Evolutionary conservation across 2,113 vertebrate species (phyloP).

Genomic region (Campylomormyrus numenius): DNA sequence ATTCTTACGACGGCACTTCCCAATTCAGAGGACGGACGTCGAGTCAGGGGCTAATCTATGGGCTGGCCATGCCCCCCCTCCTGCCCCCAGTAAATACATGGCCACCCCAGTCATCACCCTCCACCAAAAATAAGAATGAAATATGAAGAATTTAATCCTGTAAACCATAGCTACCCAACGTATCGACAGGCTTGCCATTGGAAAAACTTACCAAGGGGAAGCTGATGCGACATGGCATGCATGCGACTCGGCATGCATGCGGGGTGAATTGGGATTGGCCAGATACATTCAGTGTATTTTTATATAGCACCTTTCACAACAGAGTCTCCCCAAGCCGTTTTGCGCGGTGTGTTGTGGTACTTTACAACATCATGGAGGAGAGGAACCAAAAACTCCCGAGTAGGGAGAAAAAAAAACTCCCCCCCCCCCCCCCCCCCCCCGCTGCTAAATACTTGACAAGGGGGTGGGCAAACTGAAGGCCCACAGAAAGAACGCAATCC

Average conservation of each 20-base stretch:
- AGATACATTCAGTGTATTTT: background rate
- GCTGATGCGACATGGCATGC: background rate
- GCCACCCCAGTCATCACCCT: background rate
- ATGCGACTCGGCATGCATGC: background rate
- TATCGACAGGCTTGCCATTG: background rate
- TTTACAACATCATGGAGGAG: background rate
- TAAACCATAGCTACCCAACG: background rate
- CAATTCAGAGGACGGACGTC: background rate
- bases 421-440: background rate
- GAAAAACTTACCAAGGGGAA: background rate
- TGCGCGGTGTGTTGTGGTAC: too few species aligned
- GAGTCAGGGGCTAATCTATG: background rate
- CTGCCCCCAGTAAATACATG: background rate
- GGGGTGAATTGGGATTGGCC: background rate
- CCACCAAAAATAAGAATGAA: background rate
- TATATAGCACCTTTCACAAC: too few species aligned
- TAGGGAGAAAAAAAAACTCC: too few species aligned
- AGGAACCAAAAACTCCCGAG: background rate
- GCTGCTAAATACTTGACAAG: background rate
- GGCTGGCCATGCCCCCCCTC: background rate
- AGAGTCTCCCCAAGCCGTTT: too few species aligned
- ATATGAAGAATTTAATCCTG: background rate
- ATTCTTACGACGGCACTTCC: too few species aligned
- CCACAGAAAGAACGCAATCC: constrained; percentile 22
- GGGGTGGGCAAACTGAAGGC: background rate